phyloP scores from a whole-genome alignment of 2,888 invertebrate genomes.

The Agrochola lota region DNA sequence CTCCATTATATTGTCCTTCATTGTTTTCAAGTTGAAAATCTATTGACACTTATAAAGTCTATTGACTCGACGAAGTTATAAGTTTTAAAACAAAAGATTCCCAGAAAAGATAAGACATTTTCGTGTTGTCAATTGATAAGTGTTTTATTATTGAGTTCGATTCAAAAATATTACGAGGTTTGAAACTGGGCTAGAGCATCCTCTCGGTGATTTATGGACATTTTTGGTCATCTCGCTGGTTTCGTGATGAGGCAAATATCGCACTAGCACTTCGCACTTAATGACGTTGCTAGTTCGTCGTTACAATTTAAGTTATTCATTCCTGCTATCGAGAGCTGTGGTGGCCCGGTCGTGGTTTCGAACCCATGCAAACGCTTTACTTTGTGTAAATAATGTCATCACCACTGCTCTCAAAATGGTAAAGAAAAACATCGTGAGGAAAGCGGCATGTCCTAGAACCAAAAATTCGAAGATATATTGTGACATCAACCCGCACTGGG shows the following conservation, averaged over 20 bases:
- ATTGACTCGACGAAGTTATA: constrained; percentile 27
- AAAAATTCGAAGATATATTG: too few relatives aligned
- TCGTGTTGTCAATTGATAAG: neutral
- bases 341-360: too few relatives aligned
- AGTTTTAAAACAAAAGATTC: constrained; percentile 19
- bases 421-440: too few relatives aligned
- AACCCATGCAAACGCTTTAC: too few relatives aligned
- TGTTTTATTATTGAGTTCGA: neutral
- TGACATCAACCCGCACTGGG: too few relatives aligned
- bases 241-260: neutral
- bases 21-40: constrained; percentile 40
- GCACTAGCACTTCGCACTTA: neutral
- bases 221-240: neutral
- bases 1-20: constrained; percentile 40
- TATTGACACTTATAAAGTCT: constrained; percentile 20
- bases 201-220: too few relatives aligned
- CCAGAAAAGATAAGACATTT: neutral
- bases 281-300: neutral
- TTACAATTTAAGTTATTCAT: constrained; percentile 4
- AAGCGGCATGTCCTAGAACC: too few relatives aligned
- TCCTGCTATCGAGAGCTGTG: neutral
- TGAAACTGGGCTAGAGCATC: neutral
- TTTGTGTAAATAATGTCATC: too few relatives aligned
- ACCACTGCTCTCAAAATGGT: too few relatives aligned
- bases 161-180: neutral